Conservation (phyloP, 1,140 invertebrate species). For the Bombus turneri region DNA sequence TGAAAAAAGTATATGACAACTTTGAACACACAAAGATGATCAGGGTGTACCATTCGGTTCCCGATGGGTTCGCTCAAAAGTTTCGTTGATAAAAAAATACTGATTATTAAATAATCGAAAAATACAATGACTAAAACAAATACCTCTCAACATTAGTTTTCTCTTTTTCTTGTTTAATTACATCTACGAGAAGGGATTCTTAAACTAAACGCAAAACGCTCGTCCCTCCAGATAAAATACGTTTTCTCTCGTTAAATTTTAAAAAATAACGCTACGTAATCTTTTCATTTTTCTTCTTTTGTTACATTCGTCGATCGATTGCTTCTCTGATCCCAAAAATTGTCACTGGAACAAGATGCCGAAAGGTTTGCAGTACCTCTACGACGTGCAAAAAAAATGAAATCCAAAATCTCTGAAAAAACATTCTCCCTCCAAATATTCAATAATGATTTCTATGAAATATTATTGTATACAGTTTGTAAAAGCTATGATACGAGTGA, state of each 20-base stretch:
- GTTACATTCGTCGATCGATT: neutral
- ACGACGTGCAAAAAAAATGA: constrained; percentile 3
- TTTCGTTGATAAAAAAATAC: constrained; percentile 14
- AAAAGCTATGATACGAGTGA: neutral
- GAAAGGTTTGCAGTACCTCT: neutral
- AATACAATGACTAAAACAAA: constrained; percentile 16
- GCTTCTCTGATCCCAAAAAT: constrained; percentile 44
- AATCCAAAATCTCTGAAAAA: neutral
- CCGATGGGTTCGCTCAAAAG: neutral
- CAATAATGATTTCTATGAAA: neutral
- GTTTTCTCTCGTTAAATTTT: neutral
- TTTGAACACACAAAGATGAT: too few species aligned
- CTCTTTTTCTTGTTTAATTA: neutral
- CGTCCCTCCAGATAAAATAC: neutral
- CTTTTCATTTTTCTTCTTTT: too few species aligned
- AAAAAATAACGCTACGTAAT: neutral
- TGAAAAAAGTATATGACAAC: neutral
- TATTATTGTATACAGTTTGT: neutral
- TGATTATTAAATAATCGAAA: neutral
- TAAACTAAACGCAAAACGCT: neutral
- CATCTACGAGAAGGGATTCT: neutral
- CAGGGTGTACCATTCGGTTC: neutral
- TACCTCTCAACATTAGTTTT: neutral
- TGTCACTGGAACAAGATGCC: constrained; percentile 44
- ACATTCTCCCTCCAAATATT: neutral